Conservation (phyloP, 2,888 invertebrate genomes). For the Artemia sinica region DNA sequence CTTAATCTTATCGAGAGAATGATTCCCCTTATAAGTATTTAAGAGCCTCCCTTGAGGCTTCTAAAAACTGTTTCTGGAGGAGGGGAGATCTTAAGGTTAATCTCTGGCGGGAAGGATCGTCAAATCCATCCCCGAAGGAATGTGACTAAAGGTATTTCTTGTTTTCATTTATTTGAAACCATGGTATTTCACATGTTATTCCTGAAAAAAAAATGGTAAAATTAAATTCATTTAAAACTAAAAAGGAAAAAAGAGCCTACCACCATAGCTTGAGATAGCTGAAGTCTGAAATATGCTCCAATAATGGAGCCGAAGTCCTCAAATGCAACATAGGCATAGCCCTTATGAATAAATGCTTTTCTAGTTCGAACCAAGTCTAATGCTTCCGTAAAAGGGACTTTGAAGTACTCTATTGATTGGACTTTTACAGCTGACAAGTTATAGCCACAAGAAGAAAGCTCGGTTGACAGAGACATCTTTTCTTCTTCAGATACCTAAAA, state of each 20-base stretch:
- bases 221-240: constrained; percentile 14
- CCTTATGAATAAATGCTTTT: constrained; percentile 56
- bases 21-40: too few species aligned
- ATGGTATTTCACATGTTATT: too few species aligned
- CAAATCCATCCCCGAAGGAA: too few species aligned
- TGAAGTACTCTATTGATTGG: constrained; percentile 50
- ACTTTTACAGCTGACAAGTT: constrained; percentile 38
- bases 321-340: constrained; percentile 71
- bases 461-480: constrained; percentile 42
- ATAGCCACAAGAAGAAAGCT: constrained; percentile 43
- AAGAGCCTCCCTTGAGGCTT: too few species aligned
- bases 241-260: constrained; percentile 30
- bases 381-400: constrained; percentile 71
- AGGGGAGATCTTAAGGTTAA: too few species aligned
- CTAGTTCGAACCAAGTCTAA: constrained; percentile 60
- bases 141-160: too few species aligned
- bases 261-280: constrained; percentile 47
- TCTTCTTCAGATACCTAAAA: constrained; percentile 45
- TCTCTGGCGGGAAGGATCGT: too few species aligned
- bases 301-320: constrained; percentile 69
- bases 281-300: constrained; percentile 50
- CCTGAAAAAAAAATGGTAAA: too few species aligned
- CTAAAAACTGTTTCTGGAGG: too few species aligned
- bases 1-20: too few species aligned
- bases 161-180: too few species aligned